Conservation (phyloP, 2,888 invertebrate genomes). For the Bellardia pandia region DNA sequence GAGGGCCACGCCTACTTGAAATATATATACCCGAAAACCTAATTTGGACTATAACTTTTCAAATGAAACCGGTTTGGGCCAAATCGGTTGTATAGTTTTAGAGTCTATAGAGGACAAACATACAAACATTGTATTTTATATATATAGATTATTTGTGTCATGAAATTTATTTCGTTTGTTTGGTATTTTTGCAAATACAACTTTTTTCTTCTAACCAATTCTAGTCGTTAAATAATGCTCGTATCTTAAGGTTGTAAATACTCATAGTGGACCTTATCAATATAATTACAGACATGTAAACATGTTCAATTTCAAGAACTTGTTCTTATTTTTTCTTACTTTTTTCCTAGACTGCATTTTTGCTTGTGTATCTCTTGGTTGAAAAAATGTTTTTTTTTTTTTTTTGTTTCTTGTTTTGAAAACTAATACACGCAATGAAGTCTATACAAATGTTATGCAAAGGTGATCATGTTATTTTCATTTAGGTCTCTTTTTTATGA, state of each 20-base stretch:
- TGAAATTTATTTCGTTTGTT: background rate
- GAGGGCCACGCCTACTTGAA: too few relatives aligned
- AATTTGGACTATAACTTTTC: too few relatives aligned
- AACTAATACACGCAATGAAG: constrained; percentile 21
- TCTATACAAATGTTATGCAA: constrained; percentile 58
- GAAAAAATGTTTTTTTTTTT: background rate
- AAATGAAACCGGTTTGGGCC: too few relatives aligned
- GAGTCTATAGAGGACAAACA: too few relatives aligned
- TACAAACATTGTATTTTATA: too few relatives aligned
- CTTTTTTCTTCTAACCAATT: background rate
- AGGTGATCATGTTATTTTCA: constrained; percentile 65
- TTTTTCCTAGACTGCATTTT: constrained; percentile 30
- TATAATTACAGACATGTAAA: constrained; percentile 32
- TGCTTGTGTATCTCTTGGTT: constrained; percentile 18
- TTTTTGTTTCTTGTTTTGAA: background rate
- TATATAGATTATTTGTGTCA: too few relatives aligned
- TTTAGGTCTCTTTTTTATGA: constrained; percentile 47
- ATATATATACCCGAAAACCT: too few relatives aligned
- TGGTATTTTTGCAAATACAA: background rate
- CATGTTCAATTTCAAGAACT: constrained; percentile 53
- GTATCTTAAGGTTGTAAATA: constrained; percentile 35
- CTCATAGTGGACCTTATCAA: constrained; percentile 46
- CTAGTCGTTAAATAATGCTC: background rate
- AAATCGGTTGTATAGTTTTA: too few relatives aligned
- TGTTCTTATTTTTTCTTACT: constrained; percentile 4